phyloP scores from a whole-genome alignment of 2,113 vertebrate genomes.

The Indicator indicator region DNA sequence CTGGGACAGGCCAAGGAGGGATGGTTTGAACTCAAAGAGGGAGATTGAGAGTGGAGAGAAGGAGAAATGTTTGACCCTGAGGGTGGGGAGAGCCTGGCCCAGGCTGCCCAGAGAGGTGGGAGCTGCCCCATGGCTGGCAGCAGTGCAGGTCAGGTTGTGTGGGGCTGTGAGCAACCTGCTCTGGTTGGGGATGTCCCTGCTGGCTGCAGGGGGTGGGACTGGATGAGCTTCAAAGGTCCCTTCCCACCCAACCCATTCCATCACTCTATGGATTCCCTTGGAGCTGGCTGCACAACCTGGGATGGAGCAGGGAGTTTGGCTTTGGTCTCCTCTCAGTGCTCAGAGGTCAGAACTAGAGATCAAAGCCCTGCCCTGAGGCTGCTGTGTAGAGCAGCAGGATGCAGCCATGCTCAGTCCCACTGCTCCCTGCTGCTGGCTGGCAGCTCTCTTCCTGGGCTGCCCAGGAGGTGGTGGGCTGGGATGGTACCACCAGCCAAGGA shows the following conservation, averaged over 20 bases:
- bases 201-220: too few species aligned
- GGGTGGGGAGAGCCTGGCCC: too few species aligned
- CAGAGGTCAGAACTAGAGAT: not conserved
- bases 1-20: too few species aligned
- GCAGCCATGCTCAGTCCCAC: accelerated
- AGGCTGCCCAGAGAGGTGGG: too few species aligned
- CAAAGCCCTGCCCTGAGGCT: not conserved
- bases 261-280: not conserved
- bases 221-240: not conserved
- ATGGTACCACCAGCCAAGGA: accelerated
- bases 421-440: not conserved
- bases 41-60: too few species aligned
- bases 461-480: not conserved
- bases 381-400: not conserved
- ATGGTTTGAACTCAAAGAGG: too few species aligned
- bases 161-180: too few species aligned
- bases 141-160: too few species aligned
- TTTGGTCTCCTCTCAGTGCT: not conserved
- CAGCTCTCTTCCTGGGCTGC: not conserved
- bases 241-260: too few species aligned
- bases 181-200: too few species aligned
- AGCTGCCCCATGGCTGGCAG: too few species aligned
- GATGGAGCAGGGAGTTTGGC: not conserved
- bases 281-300: not conserved
- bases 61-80: too few species aligned